phyloP scores from a whole-genome alignment of 2,113 vertebrate species.

The Hassar affinis region DNA sequence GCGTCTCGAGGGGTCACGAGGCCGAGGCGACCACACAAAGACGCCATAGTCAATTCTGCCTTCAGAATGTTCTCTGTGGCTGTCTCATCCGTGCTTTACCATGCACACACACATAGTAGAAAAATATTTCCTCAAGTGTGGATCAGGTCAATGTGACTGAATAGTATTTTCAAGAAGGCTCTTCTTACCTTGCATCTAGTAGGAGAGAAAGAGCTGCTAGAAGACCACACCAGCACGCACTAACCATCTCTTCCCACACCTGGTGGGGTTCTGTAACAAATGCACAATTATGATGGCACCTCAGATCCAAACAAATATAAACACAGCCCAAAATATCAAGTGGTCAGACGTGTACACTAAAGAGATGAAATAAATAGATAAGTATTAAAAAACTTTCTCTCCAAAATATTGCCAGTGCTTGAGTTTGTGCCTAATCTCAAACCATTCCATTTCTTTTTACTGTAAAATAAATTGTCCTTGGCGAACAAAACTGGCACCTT shows the following conservation, averaged over 20 bases:
- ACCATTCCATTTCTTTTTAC: not conserved
- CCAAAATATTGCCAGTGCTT: not conserved
- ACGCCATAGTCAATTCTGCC: slow-evolving; percentile 94
- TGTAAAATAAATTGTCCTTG: not conserved
- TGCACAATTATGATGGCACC: slow-evolving; percentile 38
- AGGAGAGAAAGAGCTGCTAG: slow-evolving; percentile 93
- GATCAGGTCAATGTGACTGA: not conserved
- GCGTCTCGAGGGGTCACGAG: slow-evolving; percentile 95
- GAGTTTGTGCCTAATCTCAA: not conserved
- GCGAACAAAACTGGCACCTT: not conserved
- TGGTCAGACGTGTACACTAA: not conserved
- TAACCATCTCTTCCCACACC: slow-evolving; percentile 99
- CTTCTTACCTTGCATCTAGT: slow-evolving; percentile 89
- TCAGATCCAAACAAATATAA: not conserved
- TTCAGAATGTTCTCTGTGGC: slow-evolving; percentile 98
- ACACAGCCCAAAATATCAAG: not conserved
- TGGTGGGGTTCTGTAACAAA: slow-evolving; percentile 79
- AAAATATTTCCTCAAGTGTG: not conserved
- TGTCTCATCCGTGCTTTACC: slow-evolving; percentile 90
- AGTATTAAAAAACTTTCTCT: not conserved
- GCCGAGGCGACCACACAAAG: slow-evolving; percentile 88
- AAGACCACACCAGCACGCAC: slow-evolving; percentile 95
- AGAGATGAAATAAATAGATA: not conserved
- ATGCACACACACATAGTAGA: not conserved
- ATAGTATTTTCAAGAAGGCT: not conserved